Conservation (phyloP, 2,888 invertebrate species). For the Scaptodrosophila latifasciaeformis region DNA sequence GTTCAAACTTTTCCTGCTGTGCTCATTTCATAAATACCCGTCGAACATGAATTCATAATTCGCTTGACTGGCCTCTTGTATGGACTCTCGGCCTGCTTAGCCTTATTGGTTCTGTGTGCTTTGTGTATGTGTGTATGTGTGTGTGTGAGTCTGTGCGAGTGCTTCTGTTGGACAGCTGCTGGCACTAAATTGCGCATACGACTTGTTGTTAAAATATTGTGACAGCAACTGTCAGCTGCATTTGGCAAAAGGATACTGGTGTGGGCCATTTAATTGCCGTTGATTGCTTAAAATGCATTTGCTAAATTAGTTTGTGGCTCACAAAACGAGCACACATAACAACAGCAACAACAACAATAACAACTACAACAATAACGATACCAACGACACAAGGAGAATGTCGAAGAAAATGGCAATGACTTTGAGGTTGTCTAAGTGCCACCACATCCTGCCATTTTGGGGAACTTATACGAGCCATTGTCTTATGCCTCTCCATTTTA, state of each 20-base stretch:
- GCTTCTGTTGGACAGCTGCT: background rate
- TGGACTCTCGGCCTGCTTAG: too few species aligned
- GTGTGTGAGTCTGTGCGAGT: too few species aligned
- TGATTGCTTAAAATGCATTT: conserved; percentile 28
- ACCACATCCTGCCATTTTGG: too few species aligned
- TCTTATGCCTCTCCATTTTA: background rate
- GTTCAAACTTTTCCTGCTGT: too few species aligned
- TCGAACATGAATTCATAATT: too few species aligned
- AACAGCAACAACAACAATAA: background rate
- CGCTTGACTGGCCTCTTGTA: too few species aligned
- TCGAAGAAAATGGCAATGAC: background rate
- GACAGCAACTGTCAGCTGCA: conserved; percentile 4
- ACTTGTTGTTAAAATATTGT: conserved; percentile 2
- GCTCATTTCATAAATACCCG: too few species aligned
- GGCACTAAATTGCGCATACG: conserved; percentile 6
- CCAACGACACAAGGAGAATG: background rate
- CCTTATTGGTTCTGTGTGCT: background rate
- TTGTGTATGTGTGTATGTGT: background rate
- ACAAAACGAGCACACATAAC: background rate
- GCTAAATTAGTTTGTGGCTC: conserved; percentile 29
- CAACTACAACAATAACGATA: background rate
- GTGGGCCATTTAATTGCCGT: conserved; percentile 25
- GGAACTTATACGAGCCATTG: too few species aligned
- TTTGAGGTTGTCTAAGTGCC: background rate
- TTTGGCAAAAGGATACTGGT: background rate